phyloP scores from a whole-genome alignment of 2,113 vertebrate species.

The Vombatus ursinus region DNA sequence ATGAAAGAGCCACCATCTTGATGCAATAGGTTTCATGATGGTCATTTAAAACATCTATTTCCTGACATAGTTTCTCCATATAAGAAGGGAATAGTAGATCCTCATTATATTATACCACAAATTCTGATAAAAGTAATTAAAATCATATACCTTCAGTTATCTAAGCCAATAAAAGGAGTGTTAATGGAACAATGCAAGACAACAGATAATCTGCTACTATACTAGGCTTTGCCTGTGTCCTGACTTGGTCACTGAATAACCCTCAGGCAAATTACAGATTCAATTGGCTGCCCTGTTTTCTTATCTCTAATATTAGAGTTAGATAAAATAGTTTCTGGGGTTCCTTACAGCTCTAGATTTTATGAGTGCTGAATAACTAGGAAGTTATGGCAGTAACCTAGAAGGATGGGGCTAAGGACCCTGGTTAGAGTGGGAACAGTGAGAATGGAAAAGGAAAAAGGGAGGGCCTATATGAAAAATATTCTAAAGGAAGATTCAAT shows the following conservation, averaged over 20 bases:
- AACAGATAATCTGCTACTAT: no score
- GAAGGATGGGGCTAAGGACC: neutral
- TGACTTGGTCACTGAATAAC: no score
- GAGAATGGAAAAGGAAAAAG: neutral
- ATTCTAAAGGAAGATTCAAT: neutral
- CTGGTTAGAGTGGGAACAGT: neutral
- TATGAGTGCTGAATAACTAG: neutral
- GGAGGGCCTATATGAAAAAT: neutral
- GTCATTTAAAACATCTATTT: neutral
- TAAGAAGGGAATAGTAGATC: neutral
- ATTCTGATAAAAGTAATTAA: no score
- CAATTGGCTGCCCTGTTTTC: neutral
- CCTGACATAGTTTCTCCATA: neutral
- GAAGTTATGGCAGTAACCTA: neutral
- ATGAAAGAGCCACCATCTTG: neutral
- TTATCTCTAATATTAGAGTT: neutral
- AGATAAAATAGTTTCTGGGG: neutral
- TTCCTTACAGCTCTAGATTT: neutral
- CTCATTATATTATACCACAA: neutral
- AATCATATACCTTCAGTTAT: no score
- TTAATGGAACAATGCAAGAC: no score
- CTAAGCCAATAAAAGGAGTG: no score
- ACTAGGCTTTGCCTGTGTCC: no score
- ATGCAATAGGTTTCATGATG: neutral
- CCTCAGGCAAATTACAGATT: neutral